A percentile compares a stretch with the other conserved stretches of the same genome.
These are phyloP conservation scores for Clarias macrocephalus DNA, from an alignment of 2,113 vertebrate species.

Conservation along the genomic window DNA sequence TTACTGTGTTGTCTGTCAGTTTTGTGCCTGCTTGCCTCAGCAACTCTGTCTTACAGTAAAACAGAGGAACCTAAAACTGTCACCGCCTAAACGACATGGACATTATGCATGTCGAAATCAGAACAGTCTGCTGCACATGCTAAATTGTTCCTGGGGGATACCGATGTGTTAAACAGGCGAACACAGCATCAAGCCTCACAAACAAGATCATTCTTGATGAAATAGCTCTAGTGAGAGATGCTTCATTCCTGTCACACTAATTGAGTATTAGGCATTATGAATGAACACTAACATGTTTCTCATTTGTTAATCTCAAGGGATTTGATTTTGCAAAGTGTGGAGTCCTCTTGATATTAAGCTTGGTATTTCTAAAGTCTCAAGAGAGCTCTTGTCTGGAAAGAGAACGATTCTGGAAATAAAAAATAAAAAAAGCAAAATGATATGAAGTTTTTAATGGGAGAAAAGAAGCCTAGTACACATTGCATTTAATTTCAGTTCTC, in stretches of 20 bases:
- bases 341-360: background rate
- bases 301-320: constrained; percentile 20
- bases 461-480: background rate
- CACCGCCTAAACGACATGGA: background rate
- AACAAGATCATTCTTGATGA: constrained; percentile 34
- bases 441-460: background rate
- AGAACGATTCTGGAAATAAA: background rate
- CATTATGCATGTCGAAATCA: constrained; percentile 2
- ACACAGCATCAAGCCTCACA: constrained; percentile 9
- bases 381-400: background rate
- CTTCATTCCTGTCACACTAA: constrained; percentile 30
- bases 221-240: constrained; percentile 15
- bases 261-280: constrained; percentile 24
- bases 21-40: background rate
- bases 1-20: background rate
- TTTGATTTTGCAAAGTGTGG: background rate
- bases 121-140: constrained; percentile 17
- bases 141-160: constrained; percentile 30
- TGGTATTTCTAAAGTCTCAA: background rate
- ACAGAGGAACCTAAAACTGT: background rate
- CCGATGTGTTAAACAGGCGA: background rate
- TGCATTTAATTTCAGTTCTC: background rate
- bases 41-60: background rate
- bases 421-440: background rate
- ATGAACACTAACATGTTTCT: constrained; percentile 5